Conservation (phyloP, 2,113 vertebrate species). For the Epinephelus cyanopodus region DNA sequence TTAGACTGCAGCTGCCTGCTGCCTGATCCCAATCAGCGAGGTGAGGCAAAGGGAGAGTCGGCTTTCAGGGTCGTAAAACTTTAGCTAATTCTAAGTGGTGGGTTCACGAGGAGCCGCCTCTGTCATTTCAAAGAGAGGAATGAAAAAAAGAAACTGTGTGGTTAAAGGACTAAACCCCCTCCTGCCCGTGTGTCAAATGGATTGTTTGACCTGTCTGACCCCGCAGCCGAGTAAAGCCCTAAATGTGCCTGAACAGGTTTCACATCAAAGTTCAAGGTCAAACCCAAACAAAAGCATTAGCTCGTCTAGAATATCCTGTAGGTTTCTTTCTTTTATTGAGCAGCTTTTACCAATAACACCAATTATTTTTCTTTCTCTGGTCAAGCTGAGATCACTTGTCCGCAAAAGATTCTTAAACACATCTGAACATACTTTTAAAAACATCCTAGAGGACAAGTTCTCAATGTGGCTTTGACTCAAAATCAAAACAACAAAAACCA, state of each 20-base stretch:
- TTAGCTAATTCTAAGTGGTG: conserved; percentile 42
- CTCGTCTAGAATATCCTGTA: background rate
- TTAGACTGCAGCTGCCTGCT: conserved; percentile 15
- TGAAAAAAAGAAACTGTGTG: background rate
- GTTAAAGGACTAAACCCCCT: conserved; percentile 21
- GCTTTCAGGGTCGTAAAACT: conserved; percentile 52
- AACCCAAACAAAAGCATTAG: conserved; percentile 22
- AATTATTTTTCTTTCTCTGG: background rate
- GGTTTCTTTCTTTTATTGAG: background rate
- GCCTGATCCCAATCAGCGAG: conserved; percentile 45
- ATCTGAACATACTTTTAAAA: too few relatives aligned
- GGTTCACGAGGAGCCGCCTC: background rate
- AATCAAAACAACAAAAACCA: too few relatives aligned
- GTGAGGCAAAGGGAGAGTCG: conserved; percentile 19
- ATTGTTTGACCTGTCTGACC: conserved; percentile 67
- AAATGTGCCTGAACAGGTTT: conserved; percentile 40
- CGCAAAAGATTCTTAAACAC: background rate
- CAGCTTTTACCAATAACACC: background rate
- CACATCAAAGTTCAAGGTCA: conserved; percentile 57
- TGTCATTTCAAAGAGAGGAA: conserved; percentile 50
- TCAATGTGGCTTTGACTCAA: too few relatives aligned
- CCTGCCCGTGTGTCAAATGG: conserved; percentile 51
- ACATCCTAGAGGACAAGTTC: too few relatives aligned
- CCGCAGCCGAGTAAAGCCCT: background rate
- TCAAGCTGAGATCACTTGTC: background rate